Evolutionary conservation across 2,113 vertebrate species (phyloP).

Genomic region (Zosterops pallidus): DNA sequence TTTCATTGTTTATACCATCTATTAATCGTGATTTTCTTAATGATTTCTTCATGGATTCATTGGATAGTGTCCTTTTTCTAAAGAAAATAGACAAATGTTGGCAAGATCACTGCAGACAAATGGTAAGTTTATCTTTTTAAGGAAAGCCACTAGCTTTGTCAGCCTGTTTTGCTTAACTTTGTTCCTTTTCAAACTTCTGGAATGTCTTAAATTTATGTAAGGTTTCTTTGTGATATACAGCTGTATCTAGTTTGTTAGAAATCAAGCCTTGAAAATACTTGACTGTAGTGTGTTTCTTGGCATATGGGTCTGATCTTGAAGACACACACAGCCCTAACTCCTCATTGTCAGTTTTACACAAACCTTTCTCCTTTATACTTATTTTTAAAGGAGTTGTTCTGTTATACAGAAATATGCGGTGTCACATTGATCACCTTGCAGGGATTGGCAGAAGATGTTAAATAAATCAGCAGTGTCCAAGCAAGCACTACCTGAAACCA

Average conservation of each 20-base stretch:
- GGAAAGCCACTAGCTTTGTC: background rate
- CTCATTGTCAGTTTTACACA: background rate
- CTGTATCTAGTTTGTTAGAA: background rate
- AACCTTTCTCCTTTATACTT: background rate
- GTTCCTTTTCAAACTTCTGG: background rate
- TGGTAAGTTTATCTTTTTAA: slow-evolving; percentile 77
- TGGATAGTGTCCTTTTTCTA: slow-evolving; percentile 98
- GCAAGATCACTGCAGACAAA: slow-evolving; percentile 99
- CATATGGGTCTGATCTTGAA: background rate
- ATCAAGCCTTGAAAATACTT: background rate
- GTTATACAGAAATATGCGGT: background rate
- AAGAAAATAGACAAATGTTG: slow-evolving; percentile 99
- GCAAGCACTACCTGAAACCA: background rate
- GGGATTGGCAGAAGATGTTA: background rate
- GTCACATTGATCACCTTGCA: background rate
- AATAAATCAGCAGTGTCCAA: background rate
- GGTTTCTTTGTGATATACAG: background rate
- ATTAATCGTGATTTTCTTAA: slow-evolving; percentile 79
- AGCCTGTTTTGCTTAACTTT: background rate
- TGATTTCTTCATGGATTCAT: slow-evolving; percentile 83
- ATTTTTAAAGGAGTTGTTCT: background rate
- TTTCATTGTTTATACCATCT: background rate
- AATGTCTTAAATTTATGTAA: background rate
- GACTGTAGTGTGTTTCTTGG: background rate
- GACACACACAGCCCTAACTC: accelerated